Conservation (phyloP, 1,140 invertebrate genomes). For the Microplitis demolitor region DNA sequence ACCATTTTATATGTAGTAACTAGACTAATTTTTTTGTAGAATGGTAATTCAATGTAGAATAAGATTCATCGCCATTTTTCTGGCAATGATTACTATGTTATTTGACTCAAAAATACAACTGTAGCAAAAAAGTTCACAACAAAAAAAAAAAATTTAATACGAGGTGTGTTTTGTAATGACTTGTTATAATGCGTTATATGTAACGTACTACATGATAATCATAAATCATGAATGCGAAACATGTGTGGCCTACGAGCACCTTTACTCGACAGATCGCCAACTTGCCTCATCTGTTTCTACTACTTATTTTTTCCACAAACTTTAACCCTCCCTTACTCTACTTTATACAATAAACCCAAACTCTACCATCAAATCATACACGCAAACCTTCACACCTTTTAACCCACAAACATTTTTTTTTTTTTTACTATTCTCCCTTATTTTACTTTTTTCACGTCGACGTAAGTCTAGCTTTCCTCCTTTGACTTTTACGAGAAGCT, state of each 20-base stretch:
- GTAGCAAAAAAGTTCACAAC: too few species aligned
- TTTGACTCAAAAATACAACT: too few species aligned
- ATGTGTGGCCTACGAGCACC: constrained; percentile 17
- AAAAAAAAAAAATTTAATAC: too few species aligned
- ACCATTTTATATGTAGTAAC: too few species aligned
- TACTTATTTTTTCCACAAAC: background rate
- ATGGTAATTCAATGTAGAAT: too few species aligned
- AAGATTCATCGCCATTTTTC: too few species aligned
- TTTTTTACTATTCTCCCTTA: background rate
- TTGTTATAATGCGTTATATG: background rate
- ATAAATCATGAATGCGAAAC: constrained; percentile 24
- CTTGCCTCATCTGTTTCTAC: constrained; percentile 19
- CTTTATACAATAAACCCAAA: too few species aligned
- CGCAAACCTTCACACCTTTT: background rate
- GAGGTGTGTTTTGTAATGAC: too few species aligned
- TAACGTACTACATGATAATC: constrained; percentile 15
- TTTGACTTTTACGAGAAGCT: background rate
- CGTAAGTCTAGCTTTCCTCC: background rate
- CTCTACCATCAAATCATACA: too few species aligned
- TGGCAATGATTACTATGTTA: too few species aligned
- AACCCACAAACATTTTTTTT: background rate
- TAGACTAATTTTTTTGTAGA: too few species aligned
- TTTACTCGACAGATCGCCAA: background rate
- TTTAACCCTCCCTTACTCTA: too few species aligned
- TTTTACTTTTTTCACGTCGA: background rate